Percentiles rank a stretch among this genome's conserved stretches.
Evolutionary conservation across 2,888 invertebrate species (phyloP).

Genomic region (Drosophila nr. perissopoda): DNA sequence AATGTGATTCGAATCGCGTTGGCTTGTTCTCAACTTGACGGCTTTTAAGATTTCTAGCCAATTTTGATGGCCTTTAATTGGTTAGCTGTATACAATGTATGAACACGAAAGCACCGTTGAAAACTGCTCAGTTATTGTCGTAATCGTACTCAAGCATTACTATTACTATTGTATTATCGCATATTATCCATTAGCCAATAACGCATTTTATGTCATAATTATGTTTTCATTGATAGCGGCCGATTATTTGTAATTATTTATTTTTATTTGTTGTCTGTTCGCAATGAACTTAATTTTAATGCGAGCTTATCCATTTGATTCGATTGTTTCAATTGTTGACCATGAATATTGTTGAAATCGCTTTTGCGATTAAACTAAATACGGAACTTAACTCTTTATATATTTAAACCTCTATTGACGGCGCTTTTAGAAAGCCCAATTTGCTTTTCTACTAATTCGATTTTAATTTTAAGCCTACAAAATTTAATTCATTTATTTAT

Average conservation of each 20-base stretch:
- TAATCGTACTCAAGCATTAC: neutral
- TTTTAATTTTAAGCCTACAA: neutral
- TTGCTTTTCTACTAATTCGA: neutral
- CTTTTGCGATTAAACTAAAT: neutral
- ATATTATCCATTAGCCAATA: conserved; percentile 6
- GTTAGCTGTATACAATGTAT: conserved; percentile 51
- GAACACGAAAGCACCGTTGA: conserved; percentile 19
- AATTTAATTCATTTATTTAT: neutral
- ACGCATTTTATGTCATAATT: conserved; percentile 1
- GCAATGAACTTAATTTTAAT: neutral
- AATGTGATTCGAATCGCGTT: conserved; percentile 34
- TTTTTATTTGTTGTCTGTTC: neutral
- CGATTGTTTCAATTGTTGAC: neutral
- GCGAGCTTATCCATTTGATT: neutral
- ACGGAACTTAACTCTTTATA: neutral
- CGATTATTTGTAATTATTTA: neutral
- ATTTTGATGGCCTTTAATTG: conserved; percentile 66
- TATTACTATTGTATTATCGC: neutral
- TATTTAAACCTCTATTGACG: neutral
- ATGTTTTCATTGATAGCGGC: neutral
- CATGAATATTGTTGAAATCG: neutral
- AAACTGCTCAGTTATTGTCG: neutral
- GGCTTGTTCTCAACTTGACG: conserved; percentile 62
- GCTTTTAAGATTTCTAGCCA: conserved; percentile 50
- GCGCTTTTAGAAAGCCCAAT: neutral